Percentiles rank a stretch among this genome's conserved stretches.
phyloP scores from a whole-genome alignment of 2,797 vertebrate species.

The Acanthurus lineatus region DNA sequence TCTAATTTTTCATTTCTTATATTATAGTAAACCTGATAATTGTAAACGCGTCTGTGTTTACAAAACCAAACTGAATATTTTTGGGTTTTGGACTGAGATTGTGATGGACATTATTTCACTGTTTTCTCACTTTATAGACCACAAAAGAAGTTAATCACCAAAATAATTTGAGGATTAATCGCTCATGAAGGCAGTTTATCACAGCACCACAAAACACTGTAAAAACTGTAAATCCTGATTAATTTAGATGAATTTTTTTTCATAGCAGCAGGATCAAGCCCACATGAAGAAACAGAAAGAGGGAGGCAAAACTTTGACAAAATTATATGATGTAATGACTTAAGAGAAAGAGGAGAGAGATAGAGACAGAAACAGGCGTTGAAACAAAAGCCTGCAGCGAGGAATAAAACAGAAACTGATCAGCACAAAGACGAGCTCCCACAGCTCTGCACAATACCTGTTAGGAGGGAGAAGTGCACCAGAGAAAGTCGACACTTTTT shows the following conservation, averaged over 20 bases:
- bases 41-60: not conserved
- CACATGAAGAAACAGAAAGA: not conserved
- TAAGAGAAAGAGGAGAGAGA: conserved; percentile 1
- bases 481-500: conserved; percentile 47
- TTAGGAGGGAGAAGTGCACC: conserved; percentile 35
- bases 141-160: not conserved
- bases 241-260: not conserved
- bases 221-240: not conserved
- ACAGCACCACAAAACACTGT: not conserved
- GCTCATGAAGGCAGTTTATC: not conserved
- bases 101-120: not conserved
- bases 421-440: conserved; percentile 39
- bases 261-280: not conserved
- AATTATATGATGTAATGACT: not conserved
- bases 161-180: not conserved
- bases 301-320: not conserved
- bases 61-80: not conserved
- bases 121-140: not conserved
- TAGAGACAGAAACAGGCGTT: not conserved
- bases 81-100: not conserved
- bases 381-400: conserved; percentile 24
- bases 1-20: not conserved
- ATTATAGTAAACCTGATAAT: not conserved
- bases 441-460: conserved; percentile 67
- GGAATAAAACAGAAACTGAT: conserved; percentile 24